phyloP scores from a whole-genome alignment of 1,140 invertebrate genomes.

The Drosophila lowei region DNA sequence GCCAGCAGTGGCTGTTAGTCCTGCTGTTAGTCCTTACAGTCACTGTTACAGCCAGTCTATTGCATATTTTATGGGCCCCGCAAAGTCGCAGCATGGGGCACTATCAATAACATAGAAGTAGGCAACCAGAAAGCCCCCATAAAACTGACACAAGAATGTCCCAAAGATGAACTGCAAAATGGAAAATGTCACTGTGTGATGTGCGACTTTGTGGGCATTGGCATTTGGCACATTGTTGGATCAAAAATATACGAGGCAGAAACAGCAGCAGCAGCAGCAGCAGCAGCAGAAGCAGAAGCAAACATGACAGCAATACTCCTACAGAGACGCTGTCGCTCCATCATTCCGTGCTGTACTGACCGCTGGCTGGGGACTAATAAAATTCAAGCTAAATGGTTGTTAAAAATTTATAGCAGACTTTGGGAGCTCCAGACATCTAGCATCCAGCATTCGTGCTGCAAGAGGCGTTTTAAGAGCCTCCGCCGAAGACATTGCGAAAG shows the following conservation, averaged over 20 bases:
- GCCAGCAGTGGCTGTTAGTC: constrained; percentile 4
- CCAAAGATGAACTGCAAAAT: constrained; percentile 40
- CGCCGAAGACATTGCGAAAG: no score
- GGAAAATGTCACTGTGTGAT: constrained; percentile 62
- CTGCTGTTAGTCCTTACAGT: constrained; percentile 11
- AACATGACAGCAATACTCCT: not conserved
- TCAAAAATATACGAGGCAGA: constrained; percentile 37
- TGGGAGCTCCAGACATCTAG: no score
- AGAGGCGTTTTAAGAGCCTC: no score
- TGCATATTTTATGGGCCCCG: constrained; percentile 26
- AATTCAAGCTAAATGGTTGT: constrained; percentile 82
- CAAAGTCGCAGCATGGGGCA: not conserved
- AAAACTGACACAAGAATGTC: constrained; percentile 15
- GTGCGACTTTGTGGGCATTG: constrained; percentile 39
- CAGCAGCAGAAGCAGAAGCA: not conserved
- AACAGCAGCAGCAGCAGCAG: constrained; percentile 10
- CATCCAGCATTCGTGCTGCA: no score
- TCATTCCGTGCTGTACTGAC: constrained; percentile 23
- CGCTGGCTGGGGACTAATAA: constrained; percentile 73
- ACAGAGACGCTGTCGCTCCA: not conserved
- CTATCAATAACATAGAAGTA: constrained; percentile 37
- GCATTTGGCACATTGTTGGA: constrained; percentile 42
- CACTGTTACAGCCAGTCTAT: not conserved
- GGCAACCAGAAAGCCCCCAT: constrained; percentile 23
- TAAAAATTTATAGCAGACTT: constrained; percentile 73